Conservation (phyloP, 2,113 vertebrate genomes). For the Nothobranchius furzeri region DNA sequence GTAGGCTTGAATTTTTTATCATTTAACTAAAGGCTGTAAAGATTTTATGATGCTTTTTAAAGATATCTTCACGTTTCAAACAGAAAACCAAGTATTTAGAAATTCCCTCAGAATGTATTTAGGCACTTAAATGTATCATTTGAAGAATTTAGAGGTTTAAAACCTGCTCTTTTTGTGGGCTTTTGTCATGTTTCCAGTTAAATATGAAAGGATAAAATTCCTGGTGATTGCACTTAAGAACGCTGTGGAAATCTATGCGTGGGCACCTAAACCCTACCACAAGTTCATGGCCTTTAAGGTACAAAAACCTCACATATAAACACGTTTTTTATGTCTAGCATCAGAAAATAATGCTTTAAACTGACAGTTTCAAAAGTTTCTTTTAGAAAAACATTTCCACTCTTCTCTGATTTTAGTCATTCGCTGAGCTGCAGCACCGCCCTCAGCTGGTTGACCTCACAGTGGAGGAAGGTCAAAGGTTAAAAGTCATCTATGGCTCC, state of each 20-base stretch:
- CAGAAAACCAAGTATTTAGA: too few species aligned
- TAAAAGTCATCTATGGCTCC: constrained; percentile 98
- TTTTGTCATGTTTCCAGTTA: constrained; percentile 82
- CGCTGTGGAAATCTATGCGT: constrained; percentile 97
- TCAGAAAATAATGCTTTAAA: background rate
- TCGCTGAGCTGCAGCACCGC: constrained; percentile 94
- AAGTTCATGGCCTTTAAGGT: constrained; percentile 99
- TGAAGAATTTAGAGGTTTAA: background rate
- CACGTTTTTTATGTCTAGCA: background rate
- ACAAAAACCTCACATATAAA: constrained; percentile 31
- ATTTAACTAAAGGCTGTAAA: too few species aligned
- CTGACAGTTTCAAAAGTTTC: background rate
- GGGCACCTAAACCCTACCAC: constrained; percentile 98
- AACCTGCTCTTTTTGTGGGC: background rate
- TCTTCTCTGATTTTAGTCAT: constrained; percentile 81
- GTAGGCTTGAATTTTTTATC: too few species aligned
- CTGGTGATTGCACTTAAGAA: constrained; percentile 98
- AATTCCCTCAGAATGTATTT: too few species aligned
- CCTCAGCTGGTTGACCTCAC: constrained; percentile 96
- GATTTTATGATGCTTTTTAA: too few species aligned
- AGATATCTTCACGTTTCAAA: too few species aligned
- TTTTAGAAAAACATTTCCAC: background rate
- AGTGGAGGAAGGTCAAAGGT: constrained; percentile 96
- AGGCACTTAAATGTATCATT: background rate
- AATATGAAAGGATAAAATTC: constrained; percentile 98